Conservation (phyloP, 2,888 invertebrate species). For the Callinectes sapidus region DNA sequence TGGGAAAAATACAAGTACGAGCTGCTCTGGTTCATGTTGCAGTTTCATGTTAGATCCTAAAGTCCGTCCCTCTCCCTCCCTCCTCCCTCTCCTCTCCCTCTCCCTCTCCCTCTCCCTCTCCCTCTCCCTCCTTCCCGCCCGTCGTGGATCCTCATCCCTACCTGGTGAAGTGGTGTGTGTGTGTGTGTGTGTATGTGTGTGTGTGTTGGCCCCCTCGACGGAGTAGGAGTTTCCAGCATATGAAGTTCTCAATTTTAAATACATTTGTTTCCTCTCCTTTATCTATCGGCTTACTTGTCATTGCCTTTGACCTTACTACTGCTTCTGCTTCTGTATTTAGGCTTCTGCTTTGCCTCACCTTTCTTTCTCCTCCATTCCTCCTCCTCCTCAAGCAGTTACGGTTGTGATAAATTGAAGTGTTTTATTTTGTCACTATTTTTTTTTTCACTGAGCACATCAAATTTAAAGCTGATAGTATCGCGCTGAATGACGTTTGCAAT, state of each 20-base stretch:
- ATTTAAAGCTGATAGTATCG: conserved; percentile 12
- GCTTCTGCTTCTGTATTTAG: neutral
- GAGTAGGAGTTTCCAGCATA: neutral
- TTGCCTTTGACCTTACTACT: neutral
- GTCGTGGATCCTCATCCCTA: neutral
- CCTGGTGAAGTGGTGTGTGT: neutral
- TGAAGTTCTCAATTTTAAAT: neutral
- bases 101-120: neutral
- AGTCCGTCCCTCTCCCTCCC: neutral
- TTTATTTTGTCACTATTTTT: neutral
- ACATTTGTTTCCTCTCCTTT: neutral
- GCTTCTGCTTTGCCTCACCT: neutral
- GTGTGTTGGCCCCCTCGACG: too few relatives aligned
- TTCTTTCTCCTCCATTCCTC: neutral
- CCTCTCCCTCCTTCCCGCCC: too few relatives aligned
- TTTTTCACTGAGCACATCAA: neutral
- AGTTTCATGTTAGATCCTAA: neutral
- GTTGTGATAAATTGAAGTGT: neutral
- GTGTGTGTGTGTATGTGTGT: too few relatives aligned
- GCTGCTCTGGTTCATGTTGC: neutral
- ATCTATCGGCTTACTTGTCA: neutral
- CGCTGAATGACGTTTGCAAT: neutral
- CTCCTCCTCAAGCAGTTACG: neutral
- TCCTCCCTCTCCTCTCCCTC: too few relatives aligned
- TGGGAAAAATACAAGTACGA: neutral